phyloP scores from a whole-genome alignment of 2,797 vertebrate species.

The Bufotes viridis region DNA sequence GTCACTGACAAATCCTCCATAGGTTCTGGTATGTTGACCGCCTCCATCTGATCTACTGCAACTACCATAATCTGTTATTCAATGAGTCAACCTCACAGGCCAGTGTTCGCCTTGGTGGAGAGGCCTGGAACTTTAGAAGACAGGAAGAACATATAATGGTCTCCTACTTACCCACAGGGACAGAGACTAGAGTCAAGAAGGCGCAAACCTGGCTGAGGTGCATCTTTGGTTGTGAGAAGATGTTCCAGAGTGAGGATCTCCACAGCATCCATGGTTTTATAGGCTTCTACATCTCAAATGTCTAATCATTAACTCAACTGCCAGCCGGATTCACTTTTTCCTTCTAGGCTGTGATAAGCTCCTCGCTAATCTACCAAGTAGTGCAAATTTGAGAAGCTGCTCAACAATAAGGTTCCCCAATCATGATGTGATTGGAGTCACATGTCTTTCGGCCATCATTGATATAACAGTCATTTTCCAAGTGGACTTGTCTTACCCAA shows the following conservation, averaged over 20 bases:
- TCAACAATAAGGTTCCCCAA: background rate
- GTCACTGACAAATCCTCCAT: no score
- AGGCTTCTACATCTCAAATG: background rate
- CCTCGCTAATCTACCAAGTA: background rate
- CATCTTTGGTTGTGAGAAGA: background rate
- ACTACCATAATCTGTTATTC: background rate
- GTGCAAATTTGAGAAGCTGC: background rate
- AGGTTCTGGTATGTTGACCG: background rate
- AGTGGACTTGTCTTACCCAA: background rate
- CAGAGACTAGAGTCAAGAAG: background rate
- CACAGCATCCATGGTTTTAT: background rate
- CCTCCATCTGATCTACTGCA: background rate
- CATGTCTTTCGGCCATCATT: background rate
- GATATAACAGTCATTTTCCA: background rate
- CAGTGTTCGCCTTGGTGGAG: background rate
- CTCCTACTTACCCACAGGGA: background rate
- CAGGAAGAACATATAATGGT: background rate
- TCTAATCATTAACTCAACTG: background rate
- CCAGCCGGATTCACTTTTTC: background rate
- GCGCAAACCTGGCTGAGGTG: background rate
- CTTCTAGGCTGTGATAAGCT: background rate
- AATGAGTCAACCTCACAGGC: background rate
- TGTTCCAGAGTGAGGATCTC: background rate
- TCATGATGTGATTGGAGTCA: background rate
- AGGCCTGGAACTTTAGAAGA: background rate